Evolutionary conservation across 2,113 vertebrate genomes (phyloP), one percentile per base, ranked within the genome.

Genomic region (Phaetusa simplex): DNA sequence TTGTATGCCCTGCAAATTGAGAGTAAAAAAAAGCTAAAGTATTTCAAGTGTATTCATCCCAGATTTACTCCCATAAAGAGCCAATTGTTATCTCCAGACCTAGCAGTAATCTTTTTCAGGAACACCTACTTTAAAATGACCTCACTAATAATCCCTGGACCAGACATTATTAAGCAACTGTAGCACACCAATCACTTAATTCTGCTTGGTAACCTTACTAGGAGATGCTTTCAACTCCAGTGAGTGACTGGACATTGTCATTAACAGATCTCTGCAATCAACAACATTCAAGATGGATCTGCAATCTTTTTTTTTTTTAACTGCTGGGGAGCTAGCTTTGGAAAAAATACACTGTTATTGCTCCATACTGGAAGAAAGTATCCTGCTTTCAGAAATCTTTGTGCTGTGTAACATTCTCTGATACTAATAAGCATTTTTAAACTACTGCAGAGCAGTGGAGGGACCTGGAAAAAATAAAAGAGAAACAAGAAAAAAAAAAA

Each of bases 1-100:
- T 53, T 98, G 99, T 88, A 99, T 98, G 78, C 97, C 98, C 99
- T 99, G 91, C 43, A 92, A 70, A 86, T 36, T 26, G 77, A 88
- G 32, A 58, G 27, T 43, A 59, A 65, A 82, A 82, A 43, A 11
- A 29, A 62, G 5, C 43, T 86, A 3, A 81, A 91, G 22, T 42
- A 58, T 67, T 91, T 78, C 42, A 72, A 52, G 32, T 47, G 12
- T 40, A 73, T 59, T 80, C 34, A 66, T 74, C 14, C 38, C 56
- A 79, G 11, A 79, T 90, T 70, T 72, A 78, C 38, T 88, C 64
- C 23, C 24, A 58, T 49, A 55, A 78, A 87, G 84, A 49, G 5
- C 9, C 52, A 76, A 4, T 45, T 91, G 23, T 80, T 55, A 65
- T 52, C 42, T 58, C 53, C 38, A 90, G 19, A 67, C 42, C 40